A percentile compares a stretch with the other conserved stretches of the same genome.
Evolutionary conservation across 1,140 invertebrate genomes (phyloP).

Genomic region (Pinna nobilis): DNA sequence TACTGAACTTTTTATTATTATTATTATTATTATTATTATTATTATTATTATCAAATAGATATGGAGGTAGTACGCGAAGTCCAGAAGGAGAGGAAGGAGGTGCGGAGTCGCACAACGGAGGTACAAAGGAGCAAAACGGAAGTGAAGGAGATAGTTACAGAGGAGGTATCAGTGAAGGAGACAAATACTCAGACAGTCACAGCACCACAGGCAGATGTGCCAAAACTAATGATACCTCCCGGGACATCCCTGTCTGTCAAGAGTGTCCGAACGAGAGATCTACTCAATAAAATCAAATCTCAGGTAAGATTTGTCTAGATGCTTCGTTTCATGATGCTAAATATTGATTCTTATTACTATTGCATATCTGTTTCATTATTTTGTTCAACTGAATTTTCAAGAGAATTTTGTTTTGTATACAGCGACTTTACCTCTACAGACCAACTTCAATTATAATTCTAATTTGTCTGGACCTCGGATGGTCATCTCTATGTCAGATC

Average conservation of each 20-base stretch:
- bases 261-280: conserved; percentile 18
- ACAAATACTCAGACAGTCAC: not conserved
- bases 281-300: conserved; percentile 34
- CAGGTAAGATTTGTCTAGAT: not conserved
- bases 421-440: not conserved
- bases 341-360: too few relatives aligned
- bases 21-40: too few relatives aligned
- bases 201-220: not conserved
- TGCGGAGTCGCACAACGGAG: not conserved
- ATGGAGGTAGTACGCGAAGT: conserved; percentile 25
- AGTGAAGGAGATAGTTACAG: not conserved
- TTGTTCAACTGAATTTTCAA: not conserved
- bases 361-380: too few relatives aligned
- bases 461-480: too few relatives aligned
- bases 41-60: too few relatives aligned
- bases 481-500: too few relatives aligned
- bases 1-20: too few relatives aligned
- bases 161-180: not conserved
- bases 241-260: conserved; percentile 13
- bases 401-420: not conserved
- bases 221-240: not conserved
- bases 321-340: too few relatives aligned
- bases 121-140: not conserved
- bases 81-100: conserved; percentile 29
- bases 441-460: not conserved